Base-by-base conservation (phyloP, 2,113 vertebrate genomes). In the Thunnus thynnus region DNA sequence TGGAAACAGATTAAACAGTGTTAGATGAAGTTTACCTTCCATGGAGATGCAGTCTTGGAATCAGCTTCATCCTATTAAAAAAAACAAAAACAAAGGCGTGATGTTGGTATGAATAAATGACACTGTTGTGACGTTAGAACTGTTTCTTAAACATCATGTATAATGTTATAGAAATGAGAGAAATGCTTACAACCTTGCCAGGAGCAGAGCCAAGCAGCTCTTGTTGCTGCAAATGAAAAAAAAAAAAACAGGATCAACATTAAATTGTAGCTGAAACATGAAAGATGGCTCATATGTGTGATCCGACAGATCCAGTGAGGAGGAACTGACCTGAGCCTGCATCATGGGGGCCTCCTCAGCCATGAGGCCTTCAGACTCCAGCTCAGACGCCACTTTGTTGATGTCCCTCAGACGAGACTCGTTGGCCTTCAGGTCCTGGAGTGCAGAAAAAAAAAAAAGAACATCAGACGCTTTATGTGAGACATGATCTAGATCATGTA, bases 321-420 rank as follows among this genome's bases (percentile, higher is more conserved):
- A 6, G 20, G 17, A 57, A 25, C 30, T 74, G 17, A 97, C 98
- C 97, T 99, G 97, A 18, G 97, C 96, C 88, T 97, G 97, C 12
- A 98, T 95, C 9, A 96, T 94, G 72, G 98, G 96, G 0, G 97
- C 96, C 88, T 99, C 98, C 85, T 99, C 98, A 1, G 96, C 97
- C 95, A 99, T 99, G 51, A 99, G 94, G 11, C 98, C 98, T 88
- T 99, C 98, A 0, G 98, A 98, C 92, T 99, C 98, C 92, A 99
- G 93, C 92, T 99, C 98, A 11, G 96, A 96, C 0, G 98, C 97
- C 90, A 99, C 98, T 58, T 97, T 99, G 93, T 99, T 99, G 57
- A 99, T 99, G 91, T 99, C 98, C 90, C 99, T 96, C 88, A 99
- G 95, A 13, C 98, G 96, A 0, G 98, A 99, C 86, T 99, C 98